A percentile compares a stretch with the other conserved stretches of the same genome.
Conservation (phyloP, 2,113 vertebrate species). For the Eubucco bourcierii region DNA sequence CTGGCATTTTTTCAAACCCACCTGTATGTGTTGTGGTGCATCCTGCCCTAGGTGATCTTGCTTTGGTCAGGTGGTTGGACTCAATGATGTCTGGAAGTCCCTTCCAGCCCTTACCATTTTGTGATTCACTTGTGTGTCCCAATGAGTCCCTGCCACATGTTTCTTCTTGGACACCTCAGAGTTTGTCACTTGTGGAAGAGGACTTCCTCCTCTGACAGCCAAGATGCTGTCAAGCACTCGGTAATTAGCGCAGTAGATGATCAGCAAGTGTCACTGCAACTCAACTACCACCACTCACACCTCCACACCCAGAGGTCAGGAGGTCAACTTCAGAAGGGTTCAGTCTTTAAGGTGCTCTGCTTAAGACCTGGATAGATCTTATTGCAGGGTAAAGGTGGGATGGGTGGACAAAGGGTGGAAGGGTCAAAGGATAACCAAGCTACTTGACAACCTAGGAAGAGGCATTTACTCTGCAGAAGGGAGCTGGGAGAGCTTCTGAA, state of each 20-base stretch:
- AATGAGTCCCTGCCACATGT: fast-evolving
- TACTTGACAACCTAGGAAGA: fast-evolving
- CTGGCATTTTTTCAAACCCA: too few relatives aligned
- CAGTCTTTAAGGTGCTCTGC: background rate
- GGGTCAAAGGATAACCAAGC: background rate
- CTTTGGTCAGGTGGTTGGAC: too few relatives aligned
- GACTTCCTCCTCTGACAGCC: fast-evolving
- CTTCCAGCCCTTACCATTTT: too few relatives aligned
- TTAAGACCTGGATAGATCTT: fast-evolving
- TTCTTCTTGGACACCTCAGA: background rate
- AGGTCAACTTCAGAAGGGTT: background rate
- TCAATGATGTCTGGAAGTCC: too few relatives aligned
- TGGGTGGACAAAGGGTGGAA: background rate
- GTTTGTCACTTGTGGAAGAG: background rate
- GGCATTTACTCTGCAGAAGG: background rate
- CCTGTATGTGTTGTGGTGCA: too few relatives aligned
- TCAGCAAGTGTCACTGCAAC: background rate
- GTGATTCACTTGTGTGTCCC: too few relatives aligned
- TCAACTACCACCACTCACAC: background rate
- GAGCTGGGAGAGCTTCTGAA: background rate
- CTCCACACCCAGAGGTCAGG: background rate
- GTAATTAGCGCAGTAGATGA: background rate
- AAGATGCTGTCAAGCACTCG: fast-evolving
- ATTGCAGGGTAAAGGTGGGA: fast-evolving
- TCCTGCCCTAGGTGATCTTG: too few relatives aligned